These are phyloP conservation scores for Manduca sexta DNA, from an alignment of 1,140 invertebrate genomes.

Conservation along the genomic window DNA sequence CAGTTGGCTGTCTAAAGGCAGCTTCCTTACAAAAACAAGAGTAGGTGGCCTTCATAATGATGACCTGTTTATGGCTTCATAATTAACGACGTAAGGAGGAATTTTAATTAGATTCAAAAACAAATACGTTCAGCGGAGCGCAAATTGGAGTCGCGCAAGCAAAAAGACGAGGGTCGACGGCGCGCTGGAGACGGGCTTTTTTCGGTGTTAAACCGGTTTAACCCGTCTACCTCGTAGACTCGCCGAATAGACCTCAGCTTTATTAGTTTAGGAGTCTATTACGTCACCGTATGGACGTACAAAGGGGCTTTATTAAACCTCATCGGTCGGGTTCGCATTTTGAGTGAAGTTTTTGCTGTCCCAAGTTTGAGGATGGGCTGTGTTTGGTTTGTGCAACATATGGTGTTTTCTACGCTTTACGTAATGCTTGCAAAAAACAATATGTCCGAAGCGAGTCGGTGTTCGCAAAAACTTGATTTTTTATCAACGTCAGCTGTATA, in stretches of 20 bases:
- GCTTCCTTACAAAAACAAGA: constrained; percentile 1
- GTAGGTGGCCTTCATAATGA: constrained; percentile 12
- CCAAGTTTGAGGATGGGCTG: neutral
- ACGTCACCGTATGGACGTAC: constrained; percentile 43
- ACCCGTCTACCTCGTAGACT: constrained; percentile 33
- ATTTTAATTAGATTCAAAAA: constrained; percentile 32
- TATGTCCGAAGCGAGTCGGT: constrained; percentile 8
- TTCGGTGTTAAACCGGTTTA: constrained; percentile 50
- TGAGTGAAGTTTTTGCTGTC: neutral
- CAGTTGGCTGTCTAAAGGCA: no score
- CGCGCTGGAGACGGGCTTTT: constrained; percentile 28
- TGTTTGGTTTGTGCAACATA: constrained; percentile 37
- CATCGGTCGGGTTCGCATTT: constrained; percentile 20
- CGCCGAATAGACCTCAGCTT: constrained; percentile 36
- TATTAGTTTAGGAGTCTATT: constrained; percentile 67
- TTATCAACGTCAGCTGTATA: constrained; percentile 24
- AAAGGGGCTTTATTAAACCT: constrained; percentile 47
- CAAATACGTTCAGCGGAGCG: constrained; percentile 19
- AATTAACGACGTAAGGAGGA: constrained; percentile 22
- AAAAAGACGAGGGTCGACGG: constrained; percentile 28
- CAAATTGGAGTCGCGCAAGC: constrained; percentile 25
- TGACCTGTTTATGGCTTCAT: constrained; percentile 12
- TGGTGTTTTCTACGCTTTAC: constrained; percentile 34
- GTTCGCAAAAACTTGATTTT: constrained; percentile 31
- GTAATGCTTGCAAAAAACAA: constrained; percentile 25